Evolutionary conservation across 1,140 invertebrate species (phyloP).

Genomic region (Phymorhynchus buccinoides): DNA sequence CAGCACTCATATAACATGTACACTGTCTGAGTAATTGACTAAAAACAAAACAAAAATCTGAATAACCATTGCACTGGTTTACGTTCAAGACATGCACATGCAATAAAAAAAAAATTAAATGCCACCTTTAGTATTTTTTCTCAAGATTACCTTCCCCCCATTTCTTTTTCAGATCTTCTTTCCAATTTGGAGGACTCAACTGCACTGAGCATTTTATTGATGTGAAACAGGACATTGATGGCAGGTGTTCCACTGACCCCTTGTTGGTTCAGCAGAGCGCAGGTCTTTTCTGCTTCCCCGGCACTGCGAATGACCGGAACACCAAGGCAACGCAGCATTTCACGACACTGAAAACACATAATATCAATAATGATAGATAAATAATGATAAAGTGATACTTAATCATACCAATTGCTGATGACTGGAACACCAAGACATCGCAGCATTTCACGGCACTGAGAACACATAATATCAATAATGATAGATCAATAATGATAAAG

Average conservation of each 20-base stretch:
- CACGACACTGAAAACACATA: slow-evolving; percentile 78
- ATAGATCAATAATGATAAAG: no score
- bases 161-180: no score
- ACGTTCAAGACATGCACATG: not conserved
- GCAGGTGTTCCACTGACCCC: slow-evolving; percentile 78
- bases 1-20: no score
- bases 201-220: no score
- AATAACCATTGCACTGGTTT: not conserved
- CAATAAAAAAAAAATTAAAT: not conserved
- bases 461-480: not conserved
- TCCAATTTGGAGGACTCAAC: no score
- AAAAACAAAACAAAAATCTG: slow-evolving; percentile 18
- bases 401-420: slow-evolving; percentile 82
- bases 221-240: no score
- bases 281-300: slow-evolving; percentile 90
- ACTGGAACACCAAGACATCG: slow-evolving; percentile 84
- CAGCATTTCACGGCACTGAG: slow-evolving; percentile 82
- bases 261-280: slow-evolving; percentile 81
- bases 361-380: no score
- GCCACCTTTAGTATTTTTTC: no score
- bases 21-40: no score
- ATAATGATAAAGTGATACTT: no score
- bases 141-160: no score
- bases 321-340: slow-evolving; percentile 83
- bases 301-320: slow-evolving; percentile 82